These are phyloP conservation scores for Drosophila eugracilis DNA, from an alignment of 1,140 invertebrate genomes.

Conservation along the genomic window DNA sequence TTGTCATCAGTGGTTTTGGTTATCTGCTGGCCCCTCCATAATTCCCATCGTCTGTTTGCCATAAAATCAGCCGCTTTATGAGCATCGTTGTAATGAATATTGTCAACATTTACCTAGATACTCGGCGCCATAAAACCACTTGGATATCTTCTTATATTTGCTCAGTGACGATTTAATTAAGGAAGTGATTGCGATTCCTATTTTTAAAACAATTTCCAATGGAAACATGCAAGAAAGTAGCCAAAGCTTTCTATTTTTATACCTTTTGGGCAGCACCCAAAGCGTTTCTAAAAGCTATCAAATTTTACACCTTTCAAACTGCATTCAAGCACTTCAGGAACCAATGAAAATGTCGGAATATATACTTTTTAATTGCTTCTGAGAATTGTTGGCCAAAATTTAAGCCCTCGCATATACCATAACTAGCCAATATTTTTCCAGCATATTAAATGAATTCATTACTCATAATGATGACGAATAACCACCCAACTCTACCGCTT, in stretches of 20 bases:
- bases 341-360: background rate
- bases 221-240: background rate
- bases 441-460: background rate
- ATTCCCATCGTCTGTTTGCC: constrained; percentile 62
- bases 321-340: background rate
- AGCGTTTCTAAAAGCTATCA: background rate
- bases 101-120: constrained; percentile 66
- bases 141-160: constrained; percentile 21
- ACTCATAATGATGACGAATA: background rate
- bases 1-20: background rate
- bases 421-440: background rate
- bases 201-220: constrained; percentile 15
- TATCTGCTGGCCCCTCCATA: background rate
- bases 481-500: background rate
- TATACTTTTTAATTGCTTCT: background rate
- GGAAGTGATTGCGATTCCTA: constrained; percentile 36
- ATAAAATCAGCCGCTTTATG: constrained; percentile 66
- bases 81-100: constrained; percentile 57
- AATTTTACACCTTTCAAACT: background rate
- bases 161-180: constrained; percentile 34
- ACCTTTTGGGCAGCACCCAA: background rate
- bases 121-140: constrained; percentile 34
- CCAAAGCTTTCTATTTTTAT: background rate
- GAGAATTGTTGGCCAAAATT: background rate
- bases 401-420: background rate